Conservation (phyloP, 1,140 invertebrate species). For the Acyrthosiphon pisum region DNA sequence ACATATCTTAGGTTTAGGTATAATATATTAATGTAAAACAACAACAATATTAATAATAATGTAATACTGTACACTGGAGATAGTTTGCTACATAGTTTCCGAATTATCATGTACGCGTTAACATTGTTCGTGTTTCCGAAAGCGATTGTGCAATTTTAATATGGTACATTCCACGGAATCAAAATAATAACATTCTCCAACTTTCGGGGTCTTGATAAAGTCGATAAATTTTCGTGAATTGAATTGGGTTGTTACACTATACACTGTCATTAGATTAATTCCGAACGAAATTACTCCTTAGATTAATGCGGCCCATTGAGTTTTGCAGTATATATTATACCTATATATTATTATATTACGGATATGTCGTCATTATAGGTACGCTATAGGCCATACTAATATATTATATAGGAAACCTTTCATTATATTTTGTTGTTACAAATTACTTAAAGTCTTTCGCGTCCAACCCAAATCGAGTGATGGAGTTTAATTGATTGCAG, state of each 20-base stretch:
- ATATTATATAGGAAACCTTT: neutral
- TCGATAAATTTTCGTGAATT: conserved; percentile 18
- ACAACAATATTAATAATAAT: neutral
- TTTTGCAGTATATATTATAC: neutral
- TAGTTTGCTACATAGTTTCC: conserved; percentile 31
- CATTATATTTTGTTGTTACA: neutral
- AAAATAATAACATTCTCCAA: conserved; percentile 33
- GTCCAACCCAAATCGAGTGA: neutral
- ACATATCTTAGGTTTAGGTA: neutral
- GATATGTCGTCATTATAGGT: neutral
- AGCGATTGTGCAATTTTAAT: conserved; percentile 6
- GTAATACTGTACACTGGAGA: neutral
- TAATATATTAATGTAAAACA: neutral
- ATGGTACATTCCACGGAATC: neutral
- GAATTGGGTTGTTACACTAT: neutral
- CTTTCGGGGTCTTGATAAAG: neutral
- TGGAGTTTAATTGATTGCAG: neutral
- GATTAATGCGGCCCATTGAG: neutral
- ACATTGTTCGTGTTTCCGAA: neutral
- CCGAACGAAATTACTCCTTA: neutral
- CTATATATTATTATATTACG: neutral
- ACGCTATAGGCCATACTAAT: neutral
- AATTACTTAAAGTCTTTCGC: neutral
- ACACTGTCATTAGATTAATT: neutral
- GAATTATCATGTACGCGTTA: neutral